Evolutionary conservation across 2,888 invertebrate genomes (phyloP).

Genomic region (Galeopsomyia nigrocyanea): DNA sequence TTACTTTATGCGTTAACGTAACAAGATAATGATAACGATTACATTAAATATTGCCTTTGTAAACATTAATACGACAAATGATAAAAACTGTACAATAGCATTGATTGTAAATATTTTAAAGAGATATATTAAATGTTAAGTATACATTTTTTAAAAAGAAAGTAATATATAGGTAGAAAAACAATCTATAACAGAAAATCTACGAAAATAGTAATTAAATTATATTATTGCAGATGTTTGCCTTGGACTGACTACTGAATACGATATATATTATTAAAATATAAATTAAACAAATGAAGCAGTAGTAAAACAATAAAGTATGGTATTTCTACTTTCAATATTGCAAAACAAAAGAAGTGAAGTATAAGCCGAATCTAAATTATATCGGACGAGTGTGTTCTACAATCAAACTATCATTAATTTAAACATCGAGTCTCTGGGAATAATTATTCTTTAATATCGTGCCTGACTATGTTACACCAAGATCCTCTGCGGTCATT

Average conservation of each 20-base stretch:
- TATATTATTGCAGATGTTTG: conserved; percentile 66
- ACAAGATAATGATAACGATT: conserved; percentile 62
- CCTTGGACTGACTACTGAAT: conserved; percentile 68
- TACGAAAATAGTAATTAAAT: conserved; percentile 63
- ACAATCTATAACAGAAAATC: conserved; percentile 56
- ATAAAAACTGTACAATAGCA: conserved; percentile 64
- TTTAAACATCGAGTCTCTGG: conserved; percentile 49
- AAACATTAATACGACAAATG: conserved; percentile 62
- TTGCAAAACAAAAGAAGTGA: conserved; percentile 54
- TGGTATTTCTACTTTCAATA: conserved; percentile 69
- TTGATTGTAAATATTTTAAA: conserved; percentile 66
- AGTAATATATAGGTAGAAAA: conserved; percentile 68
- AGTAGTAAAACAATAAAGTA: conserved; percentile 62
- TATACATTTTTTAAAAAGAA: conserved; percentile 68
- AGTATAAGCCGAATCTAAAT: conserved; percentile 60
- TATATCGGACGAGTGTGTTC: conserved; percentile 61
- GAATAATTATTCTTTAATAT: conserved; percentile 56
- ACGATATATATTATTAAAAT: conserved; percentile 50
- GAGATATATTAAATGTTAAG: conserved; percentile 67
- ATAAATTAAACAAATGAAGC: conserved; percentile 54
- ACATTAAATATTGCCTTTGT: conserved; percentile 68
- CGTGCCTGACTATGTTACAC: conserved; percentile 55
- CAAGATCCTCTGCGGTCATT: conserved; percentile 31
- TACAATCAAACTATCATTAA: conserved; percentile 63
- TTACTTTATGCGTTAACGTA: conserved; percentile 57